Evolutionary conservation across 2,888 invertebrate genomes (phyloP).

Genomic region (Eudemis profundana): DNA sequence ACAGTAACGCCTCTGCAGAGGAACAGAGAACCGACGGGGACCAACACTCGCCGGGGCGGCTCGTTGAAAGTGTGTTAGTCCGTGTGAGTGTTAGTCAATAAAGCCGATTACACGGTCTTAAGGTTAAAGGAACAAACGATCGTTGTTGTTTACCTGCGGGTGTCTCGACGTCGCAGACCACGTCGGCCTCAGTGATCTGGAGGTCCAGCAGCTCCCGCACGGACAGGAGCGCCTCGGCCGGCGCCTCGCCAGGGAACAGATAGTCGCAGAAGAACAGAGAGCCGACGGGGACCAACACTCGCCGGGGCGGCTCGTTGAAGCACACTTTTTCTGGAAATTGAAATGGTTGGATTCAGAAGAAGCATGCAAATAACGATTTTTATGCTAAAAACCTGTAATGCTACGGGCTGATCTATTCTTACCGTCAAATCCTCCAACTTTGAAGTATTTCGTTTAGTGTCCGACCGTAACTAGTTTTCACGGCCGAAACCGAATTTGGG

Average conservation of each 20-base stretch:
- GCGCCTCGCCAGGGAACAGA: constrained; percentile 95
- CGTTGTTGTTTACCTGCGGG: constrained; percentile 86
- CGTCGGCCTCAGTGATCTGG: constrained; percentile 88
- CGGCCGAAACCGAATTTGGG: too few relatives aligned
- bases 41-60: constrained; percentile 94
- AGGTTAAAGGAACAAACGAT: constrained; percentile 86
- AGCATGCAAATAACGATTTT: too few relatives aligned
- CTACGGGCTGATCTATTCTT: too few relatives aligned
- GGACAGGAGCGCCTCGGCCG: constrained; percentile 92
- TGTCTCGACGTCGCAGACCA: constrained; percentile 90
- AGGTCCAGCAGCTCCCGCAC: constrained; percentile 93
- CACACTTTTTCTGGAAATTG: constrained; percentile 88
- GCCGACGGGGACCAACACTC: constrained; percentile 91
- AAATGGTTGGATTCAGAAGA: too few relatives aligned
- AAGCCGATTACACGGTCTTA: too few relatives aligned
- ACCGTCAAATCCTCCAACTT: too few relatives aligned
- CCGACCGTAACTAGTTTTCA: too few relatives aligned
- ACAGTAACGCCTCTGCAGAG: constrained; percentile 92
- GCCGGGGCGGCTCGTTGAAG: constrained; percentile 94
- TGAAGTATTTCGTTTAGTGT: too few relatives aligned
- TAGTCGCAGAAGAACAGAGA: constrained; percentile 93
- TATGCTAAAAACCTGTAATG: too few relatives aligned
- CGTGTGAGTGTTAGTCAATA: too few relatives aligned
- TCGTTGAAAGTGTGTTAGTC: too few relatives aligned
- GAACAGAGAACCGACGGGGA: constrained; percentile 88